Conservation (phyloP, 2,797 vertebrate genomes). For the Geotrypetes seraphini region DNA sequence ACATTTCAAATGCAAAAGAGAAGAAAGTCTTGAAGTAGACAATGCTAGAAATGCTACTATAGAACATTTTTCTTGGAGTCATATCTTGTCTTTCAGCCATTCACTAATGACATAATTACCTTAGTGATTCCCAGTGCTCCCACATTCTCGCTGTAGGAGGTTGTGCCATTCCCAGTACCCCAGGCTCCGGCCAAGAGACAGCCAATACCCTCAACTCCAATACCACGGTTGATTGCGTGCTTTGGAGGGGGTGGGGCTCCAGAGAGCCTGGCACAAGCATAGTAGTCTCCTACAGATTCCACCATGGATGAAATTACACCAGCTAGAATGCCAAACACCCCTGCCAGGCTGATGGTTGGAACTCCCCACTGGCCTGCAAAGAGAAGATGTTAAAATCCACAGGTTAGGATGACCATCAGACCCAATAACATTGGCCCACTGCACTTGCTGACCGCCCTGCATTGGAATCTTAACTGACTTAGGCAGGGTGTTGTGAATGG, state of each 20-base stretch:
- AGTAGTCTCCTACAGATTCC: slow-evolving; percentile 92
- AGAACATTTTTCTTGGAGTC: too few relatives aligned
- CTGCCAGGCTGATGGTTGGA: slow-evolving; percentile 82
- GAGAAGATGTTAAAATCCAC: too few relatives aligned
- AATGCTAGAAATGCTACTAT: too few relatives aligned
- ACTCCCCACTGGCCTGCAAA: slow-evolving; percentile 84
- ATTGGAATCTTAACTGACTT: too few relatives aligned
- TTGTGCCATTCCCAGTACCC: slow-evolving; percentile 91
- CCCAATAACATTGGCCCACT: too few relatives aligned
- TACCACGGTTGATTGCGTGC: slow-evolving; percentile 85
- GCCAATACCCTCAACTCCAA: slow-evolving; percentile 86
- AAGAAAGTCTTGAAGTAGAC: too few relatives aligned
- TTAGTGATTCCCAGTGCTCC: slow-evolving; percentile 88
- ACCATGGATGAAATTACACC: slow-evolving; percentile 93
- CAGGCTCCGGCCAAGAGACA: slow-evolving; percentile 87
- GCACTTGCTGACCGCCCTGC: too few relatives aligned
- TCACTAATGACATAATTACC: too few relatives aligned
- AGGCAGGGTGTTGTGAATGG: too few relatives aligned
- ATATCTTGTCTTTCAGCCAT: too few relatives aligned
- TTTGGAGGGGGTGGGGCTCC: slow-evolving; percentile 81
- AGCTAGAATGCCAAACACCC: slow-evolving; percentile 84
- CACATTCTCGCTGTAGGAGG: slow-evolving; percentile 90
- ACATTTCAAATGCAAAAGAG: too few relatives aligned
- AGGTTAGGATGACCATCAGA: too few relatives aligned
- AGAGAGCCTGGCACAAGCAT: slow-evolving; percentile 83